Percentiles rank a stretch among this genome's conserved stretches.
phyloP scores from a whole-genome alignment of 2,113 vertebrate genomes.

The Rhipidura dahli region DNA sequence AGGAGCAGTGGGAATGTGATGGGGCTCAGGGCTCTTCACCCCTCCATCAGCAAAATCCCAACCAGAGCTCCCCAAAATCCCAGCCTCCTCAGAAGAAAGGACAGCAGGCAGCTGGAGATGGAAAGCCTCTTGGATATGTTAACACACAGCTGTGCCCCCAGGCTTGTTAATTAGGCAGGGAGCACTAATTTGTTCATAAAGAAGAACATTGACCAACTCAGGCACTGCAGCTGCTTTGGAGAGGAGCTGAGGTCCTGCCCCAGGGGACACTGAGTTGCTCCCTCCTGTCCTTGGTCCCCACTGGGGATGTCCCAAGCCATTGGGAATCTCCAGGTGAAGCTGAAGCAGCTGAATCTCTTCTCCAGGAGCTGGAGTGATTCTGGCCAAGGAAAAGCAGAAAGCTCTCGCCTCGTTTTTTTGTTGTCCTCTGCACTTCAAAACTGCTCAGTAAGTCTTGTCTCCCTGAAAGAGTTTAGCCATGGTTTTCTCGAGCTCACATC shows the following conservation, averaged over 20 bases:
- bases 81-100: not conserved
- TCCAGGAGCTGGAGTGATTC: not conserved
- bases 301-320: rapidly evolving
- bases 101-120: not conserved
- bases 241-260: not conserved
- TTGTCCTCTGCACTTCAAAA: not conserved
- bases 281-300: not conserved
- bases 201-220: rapidly evolving
- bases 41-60: not conserved
- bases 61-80: rapidly evolving
- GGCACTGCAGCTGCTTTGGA: rapidly evolving
- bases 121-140: not conserved
- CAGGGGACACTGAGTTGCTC: not conserved
- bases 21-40: not conserved
- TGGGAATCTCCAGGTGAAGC: not conserved
- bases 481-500: not conserved
- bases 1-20: not conserved
- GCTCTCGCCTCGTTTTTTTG: not conserved
- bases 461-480: not conserved
- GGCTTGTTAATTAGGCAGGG: not conserved
- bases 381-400: not conserved
- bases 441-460: not conserved
- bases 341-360: not conserved
- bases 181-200: not conserved
- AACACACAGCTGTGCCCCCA: not conserved